Evolutionary conservation across 2,113 vertebrate species (phyloP).

Genomic region (Mohoua ochrocephala): DNA sequence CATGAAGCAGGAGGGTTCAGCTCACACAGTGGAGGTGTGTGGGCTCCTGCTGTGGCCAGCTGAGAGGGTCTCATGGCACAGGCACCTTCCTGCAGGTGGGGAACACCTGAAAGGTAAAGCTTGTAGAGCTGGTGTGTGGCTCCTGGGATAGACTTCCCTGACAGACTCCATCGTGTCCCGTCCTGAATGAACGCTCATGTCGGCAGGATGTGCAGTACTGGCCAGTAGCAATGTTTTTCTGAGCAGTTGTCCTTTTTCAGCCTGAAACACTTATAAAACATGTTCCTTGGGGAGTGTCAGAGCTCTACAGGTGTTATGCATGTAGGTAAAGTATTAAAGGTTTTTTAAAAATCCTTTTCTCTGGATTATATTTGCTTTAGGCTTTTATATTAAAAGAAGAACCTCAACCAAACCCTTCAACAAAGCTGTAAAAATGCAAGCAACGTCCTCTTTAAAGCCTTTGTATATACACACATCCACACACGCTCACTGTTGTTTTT

Average conservation of each 20-base stretch:
- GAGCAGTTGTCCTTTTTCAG: background rate
- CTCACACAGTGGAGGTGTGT: rapidly evolving
- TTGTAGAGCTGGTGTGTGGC: background rate
- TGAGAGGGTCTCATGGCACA: background rate
- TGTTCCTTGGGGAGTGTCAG: background rate
- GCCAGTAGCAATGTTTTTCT: background rate
- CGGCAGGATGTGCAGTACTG: background rate
- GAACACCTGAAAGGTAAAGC: background rate
- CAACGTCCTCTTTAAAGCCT: background rate
- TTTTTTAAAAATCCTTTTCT: background rate
- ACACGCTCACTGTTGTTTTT: background rate
- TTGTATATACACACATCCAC: background rate
- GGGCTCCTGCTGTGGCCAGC: background rate
- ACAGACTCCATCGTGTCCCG: background rate
- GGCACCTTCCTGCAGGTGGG: background rate
- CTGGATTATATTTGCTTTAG: constrained; percentile 9
- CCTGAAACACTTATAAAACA: background rate
- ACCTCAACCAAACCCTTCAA: background rate
- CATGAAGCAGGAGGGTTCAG: rapidly evolving
- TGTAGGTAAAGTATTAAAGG: background rate
- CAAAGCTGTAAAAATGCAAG: constrained; percentile 1
- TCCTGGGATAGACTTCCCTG: background rate
- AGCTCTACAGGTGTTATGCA: background rate
- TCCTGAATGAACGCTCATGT: background rate
- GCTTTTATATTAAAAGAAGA: background rate